Percentiles rank a stretch among this genome's conserved stretches.
Evolutionary conservation across 2,113 vertebrate species (phyloP).

Genomic region (Oryzias melastigma): DNA sequence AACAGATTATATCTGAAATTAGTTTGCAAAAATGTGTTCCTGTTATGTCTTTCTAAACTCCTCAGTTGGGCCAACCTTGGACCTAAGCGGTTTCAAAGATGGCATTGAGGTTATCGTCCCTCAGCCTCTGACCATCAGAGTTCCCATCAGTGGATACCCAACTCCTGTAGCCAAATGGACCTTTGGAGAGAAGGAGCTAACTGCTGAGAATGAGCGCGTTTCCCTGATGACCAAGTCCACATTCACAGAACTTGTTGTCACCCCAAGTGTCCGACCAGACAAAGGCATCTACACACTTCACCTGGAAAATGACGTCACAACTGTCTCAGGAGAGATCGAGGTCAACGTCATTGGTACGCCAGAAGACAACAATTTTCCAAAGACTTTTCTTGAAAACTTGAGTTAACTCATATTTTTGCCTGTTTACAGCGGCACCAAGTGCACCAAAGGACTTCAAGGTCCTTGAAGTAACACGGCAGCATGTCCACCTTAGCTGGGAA

Average conservation of each 20-base stretch:
- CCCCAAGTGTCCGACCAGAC: conserved; percentile 92
- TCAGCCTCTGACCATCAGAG: conserved; percentile 87
- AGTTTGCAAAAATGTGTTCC: neutral
- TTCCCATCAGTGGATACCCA: conserved; percentile 93
- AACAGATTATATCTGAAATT: neutral
- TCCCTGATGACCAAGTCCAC: conserved; percentile 83
- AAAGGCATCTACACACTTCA: conserved; percentile 88
- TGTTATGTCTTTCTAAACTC: conserved; percentile 3
- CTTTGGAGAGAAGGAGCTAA: conserved; percentile 83
- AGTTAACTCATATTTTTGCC: neutral
- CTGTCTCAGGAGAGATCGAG: conserved; percentile 90
- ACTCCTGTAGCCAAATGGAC: conserved; percentile 88
- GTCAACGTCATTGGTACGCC: conserved; percentile 96
- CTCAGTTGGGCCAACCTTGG: conserved; percentile 87
- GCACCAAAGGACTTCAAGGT: conserved; percentile 94
- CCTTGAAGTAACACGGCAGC: conserved; percentile 83
- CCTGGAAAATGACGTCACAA: conserved; percentile 87
- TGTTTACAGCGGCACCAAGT: conserved; percentile 85
- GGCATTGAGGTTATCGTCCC: conserved; percentile 95
- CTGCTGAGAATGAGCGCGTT: conserved; percentile 80
- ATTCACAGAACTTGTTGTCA: conserved; percentile 85
- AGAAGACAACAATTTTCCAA: neutral
- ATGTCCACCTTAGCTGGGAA: conserved; percentile 94
- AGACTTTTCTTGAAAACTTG: neutral
- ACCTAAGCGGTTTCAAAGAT: conserved; percentile 92